Evolutionary conservation across 1,140 invertebrate species (phyloP).

Genomic region (Scaptomyza montana): DNA sequence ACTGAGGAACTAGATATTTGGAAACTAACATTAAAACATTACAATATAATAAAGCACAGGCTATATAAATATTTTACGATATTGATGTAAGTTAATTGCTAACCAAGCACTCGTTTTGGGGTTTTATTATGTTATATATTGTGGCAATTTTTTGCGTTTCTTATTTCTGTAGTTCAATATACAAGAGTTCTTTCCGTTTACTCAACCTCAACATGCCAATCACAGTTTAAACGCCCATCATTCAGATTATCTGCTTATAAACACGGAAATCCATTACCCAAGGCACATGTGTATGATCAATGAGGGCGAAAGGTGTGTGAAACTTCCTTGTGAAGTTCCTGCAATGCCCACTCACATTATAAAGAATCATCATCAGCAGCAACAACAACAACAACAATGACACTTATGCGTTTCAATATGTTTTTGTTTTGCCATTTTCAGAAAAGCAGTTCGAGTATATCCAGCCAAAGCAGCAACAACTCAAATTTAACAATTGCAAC

Average conservation of each 20-base stretch:
- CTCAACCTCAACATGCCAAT: constrained; percentile 4
- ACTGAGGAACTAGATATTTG: no score
- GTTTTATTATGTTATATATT: no score
- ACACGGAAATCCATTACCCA: constrained; percentile 26
- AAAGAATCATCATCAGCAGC: constrained; percentile 12
- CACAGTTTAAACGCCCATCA: constrained; percentile 13
- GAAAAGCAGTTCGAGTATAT: constrained; percentile 83
- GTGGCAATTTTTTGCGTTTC: neutral
- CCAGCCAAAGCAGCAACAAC: constrained; percentile 78
- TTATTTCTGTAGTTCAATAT: neutral
- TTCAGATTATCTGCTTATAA: constrained; percentile 13
- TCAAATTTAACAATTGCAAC: constrained; percentile 73
- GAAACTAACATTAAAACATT: no score
- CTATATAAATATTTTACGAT: no score
- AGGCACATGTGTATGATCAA: no score
- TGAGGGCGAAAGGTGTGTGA: neutral
- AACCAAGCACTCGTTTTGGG: no score
- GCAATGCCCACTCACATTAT: constrained; percentile 45
- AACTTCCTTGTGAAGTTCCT: constrained; percentile 65
- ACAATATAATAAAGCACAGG: no score
- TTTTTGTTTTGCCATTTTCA: constrained; percentile 73
- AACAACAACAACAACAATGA: constrained; percentile 27
- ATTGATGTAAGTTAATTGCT: no score
- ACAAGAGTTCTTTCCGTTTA: neutral
- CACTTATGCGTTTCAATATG: constrained; percentile 48